phyloP scores from a whole-genome alignment of 2,113 vertebrate genomes.

The Amblyopsis rosae region DNA sequence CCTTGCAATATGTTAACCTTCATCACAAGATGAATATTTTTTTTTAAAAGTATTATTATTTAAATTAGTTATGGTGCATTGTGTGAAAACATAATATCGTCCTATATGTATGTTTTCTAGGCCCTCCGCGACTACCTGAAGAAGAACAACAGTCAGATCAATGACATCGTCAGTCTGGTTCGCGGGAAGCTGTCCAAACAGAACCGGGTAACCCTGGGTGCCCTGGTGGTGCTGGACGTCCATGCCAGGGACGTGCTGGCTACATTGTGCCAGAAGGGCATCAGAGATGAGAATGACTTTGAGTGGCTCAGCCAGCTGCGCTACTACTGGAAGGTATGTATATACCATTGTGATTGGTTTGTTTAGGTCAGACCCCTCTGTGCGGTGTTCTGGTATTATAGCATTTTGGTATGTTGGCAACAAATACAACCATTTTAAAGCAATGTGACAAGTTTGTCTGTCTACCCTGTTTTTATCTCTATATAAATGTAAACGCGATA shows the following conservation, averaged over 20 bases:
- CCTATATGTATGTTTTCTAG: conserved; percentile 54
- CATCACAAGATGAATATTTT: too few relatives aligned
- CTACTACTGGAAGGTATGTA: conserved; percentile 86
- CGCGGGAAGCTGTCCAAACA: conserved; percentile 87
- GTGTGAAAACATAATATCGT: neutral
- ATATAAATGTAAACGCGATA: too few relatives aligned
- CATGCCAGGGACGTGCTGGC: conserved; percentile 86
- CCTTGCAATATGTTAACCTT: too few relatives aligned
- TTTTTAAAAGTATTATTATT: neutral
- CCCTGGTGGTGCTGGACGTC: conserved; percentile 86
- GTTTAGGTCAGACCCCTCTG: neutral
- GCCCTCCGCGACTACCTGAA: conserved; percentile 80
- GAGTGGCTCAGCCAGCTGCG: conserved; percentile 91
- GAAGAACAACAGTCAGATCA: conserved; percentile 84
- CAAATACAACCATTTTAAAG: too few relatives aligned
- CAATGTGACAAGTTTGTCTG: too few relatives aligned
- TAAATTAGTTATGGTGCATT: neutral
- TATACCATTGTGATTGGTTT: conserved; percentile 5
- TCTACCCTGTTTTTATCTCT: too few relatives aligned
- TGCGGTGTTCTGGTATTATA: neutral
- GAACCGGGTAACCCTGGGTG: conserved; percentile 84
- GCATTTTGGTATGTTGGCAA: too few relatives aligned
- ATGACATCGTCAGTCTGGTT: conserved; percentile 86
- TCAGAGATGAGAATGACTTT: conserved; percentile 86
- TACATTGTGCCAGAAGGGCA: conserved; percentile 79